phyloP scores from a whole-genome alignment of 2,113 vertebrate genomes.

The Ameiurus melas region DNA sequence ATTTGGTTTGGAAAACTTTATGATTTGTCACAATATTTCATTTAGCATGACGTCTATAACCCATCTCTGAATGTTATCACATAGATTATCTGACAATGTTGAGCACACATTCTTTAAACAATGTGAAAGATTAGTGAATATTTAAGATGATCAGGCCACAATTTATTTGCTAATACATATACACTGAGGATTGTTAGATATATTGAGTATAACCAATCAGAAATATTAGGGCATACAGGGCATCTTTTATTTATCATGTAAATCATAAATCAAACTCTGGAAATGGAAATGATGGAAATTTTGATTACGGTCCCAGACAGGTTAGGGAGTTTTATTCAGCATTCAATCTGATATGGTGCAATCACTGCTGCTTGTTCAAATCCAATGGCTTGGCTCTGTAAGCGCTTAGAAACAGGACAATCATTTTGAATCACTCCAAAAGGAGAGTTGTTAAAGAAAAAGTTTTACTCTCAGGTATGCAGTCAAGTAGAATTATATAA shows the following conservation, averaged over 20 bases:
- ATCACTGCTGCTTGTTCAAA: slow-evolving; percentile 12
- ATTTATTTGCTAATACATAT: slow-evolving; percentile 33
- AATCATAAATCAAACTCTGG: not conserved
- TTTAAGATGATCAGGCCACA: not conserved
- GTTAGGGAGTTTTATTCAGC: not conserved
- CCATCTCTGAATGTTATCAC: slow-evolving; percentile 11
- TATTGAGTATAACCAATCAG: slow-evolving; percentile 25
- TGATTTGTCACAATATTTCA: not conserved
- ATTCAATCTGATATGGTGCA: slow-evolving; percentile 3
- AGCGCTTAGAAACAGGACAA: not conserved
- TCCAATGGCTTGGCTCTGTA: not conserved
- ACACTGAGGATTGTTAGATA: not conserved
- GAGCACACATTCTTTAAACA: slow-evolving; percentile 16
- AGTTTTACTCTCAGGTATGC: not conserved
- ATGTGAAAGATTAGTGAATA: slow-evolving; percentile 7
- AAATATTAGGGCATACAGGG: slow-evolving; percentile 27
- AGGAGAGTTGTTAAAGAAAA: not conserved
- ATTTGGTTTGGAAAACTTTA: not conserved
- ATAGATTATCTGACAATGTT: not conserved
- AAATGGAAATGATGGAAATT: not conserved
- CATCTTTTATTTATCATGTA: not conserved
- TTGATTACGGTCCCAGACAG: not conserved
- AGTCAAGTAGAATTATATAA: not conserved
- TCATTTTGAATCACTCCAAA: not conserved
- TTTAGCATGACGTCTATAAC: not conserved